phyloP scores from a whole-genome alignment of 1,140 invertebrate species.

The Aphelinus certus region DNA sequence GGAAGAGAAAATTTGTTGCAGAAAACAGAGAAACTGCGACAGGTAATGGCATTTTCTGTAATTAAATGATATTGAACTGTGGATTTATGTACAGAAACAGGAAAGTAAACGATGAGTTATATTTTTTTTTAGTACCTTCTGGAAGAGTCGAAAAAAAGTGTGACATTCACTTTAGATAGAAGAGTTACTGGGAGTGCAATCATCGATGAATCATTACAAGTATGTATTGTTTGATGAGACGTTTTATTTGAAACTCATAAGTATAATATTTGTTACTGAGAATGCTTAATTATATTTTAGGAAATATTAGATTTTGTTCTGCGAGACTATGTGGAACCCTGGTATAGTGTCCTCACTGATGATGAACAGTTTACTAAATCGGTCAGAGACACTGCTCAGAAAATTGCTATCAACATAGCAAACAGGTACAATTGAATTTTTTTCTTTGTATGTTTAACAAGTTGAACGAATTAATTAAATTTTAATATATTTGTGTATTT shows the following conservation, averaged over 20 bases:
- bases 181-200: slow-evolving; percentile 74
- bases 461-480: neutral
- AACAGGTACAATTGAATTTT: slow-evolving; percentile 62
- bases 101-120: neutral
- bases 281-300: slow-evolving; percentile 43
- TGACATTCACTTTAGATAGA: slow-evolving; percentile 64
- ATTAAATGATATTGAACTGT: neutral
- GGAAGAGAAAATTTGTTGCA: slow-evolving; percentile 62
- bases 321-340: slow-evolving; percentile 82
- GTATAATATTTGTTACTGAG: neutral
- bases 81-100: too few relatives aligned
- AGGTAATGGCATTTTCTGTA: slow-evolving; percentile 48
- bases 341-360: slow-evolving; percentile 72
- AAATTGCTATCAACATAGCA: slow-evolving; percentile 69
- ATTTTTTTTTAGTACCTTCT: slow-evolving; percentile 52
- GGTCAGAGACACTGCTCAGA: slow-evolving; percentile 68
- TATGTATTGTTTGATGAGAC: slow-evolving; percentile 43
- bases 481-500: neutral
- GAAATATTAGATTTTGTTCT: slow-evolving; percentile 80
- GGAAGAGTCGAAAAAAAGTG: slow-evolving; percentile 55
- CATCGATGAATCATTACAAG: slow-evolving; percentile 77
- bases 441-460: neutral
- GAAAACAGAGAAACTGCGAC: slow-evolving; percentile 62
- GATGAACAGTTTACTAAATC: slow-evolving; percentile 69
- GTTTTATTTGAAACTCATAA: slow-evolving; percentile 6